Base-by-base conservation (phyloP, 1,140 invertebrate species). In the Aphidius gifuensis region DNA sequence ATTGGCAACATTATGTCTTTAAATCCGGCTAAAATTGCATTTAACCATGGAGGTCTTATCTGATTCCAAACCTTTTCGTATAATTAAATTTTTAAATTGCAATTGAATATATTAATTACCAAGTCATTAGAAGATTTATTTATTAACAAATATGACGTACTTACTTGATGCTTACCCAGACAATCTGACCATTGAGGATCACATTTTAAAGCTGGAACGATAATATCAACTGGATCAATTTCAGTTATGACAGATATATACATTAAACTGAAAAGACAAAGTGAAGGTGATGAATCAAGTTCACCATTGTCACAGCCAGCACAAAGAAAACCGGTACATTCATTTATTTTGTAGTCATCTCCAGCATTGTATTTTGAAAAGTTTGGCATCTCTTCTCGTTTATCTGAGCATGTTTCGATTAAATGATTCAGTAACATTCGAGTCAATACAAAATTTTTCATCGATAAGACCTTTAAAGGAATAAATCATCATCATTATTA, bases 151-250 rank as follows among this genome's bases (percentile, higher is more conserved):
- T 32, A 43, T 40, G 45, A 47, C 6, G 38, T 21, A 48, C 43
- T 54, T 62, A 89, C 90, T 82, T 92, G 87, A 64, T 88, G 77
- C 71, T 86, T 86, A 72, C 91, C 87, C 48, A 91, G 81, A 70
- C 87, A 88, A 61, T 83, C 84, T 2, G 85, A 83, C 90, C 89
- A 91, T 21, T 84, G 79, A 5, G 44, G 79, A 74, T 55, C 82
- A 80, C 63, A 82, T 66, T 88, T 87, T 7, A 91, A 77, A 0
- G 84, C 81, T 60, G 85, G 83, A 46, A 90, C 82, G 5, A 91
- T 71, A 9, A 86, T 84, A 0, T 81, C 76, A 23, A 82, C 81
- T 0, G 90, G 80, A 67, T 91, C 86, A 0, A 81, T 75, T 38
- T 83, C 82, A 58, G 85, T 87, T 32, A 86, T 85, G 5, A 86